phyloP scores from a whole-genome alignment of 2,797 vertebrate genomes.

The Coregonus sp. region DNA sequence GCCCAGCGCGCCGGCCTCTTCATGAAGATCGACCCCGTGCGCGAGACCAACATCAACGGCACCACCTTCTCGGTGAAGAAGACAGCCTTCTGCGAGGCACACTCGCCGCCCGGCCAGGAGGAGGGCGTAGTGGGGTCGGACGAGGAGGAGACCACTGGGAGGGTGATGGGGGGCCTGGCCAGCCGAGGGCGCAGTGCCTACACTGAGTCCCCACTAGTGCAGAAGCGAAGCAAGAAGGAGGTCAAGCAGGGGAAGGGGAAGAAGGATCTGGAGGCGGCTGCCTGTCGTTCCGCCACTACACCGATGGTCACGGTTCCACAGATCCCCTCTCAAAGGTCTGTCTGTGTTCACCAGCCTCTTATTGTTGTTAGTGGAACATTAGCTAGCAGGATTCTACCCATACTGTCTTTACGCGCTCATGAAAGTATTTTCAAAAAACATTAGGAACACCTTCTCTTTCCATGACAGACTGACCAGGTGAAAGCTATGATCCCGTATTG shows the following conservation, averaged over 20 bases:
- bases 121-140: conserved; percentile 59
- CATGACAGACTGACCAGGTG: too few relatives aligned
- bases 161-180: conserved; percentile 70
- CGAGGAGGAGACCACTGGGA: conserved; percentile 57
- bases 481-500: too few relatives aligned
- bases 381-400: not conserved
- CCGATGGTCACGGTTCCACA: conserved; percentile 80
- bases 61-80: conserved; percentile 88
- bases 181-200: conserved; percentile 74
- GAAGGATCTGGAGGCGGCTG: conserved; percentile 73
- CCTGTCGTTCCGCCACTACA: conserved; percentile 49
- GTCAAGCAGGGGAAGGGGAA: conserved; percentile 81
- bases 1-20: conserved; percentile 86
- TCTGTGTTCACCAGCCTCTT: not conserved
- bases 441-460: too few relatives aligned
- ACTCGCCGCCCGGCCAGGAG: conserved; percentile 73
- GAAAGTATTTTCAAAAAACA: too few relatives aligned
- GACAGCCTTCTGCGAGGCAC: conserved; percentile 84
- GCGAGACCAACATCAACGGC: conserved; percentile 84
- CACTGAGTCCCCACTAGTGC: conserved; percentile 65
- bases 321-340: conserved; percentile 84
- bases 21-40: conserved; percentile 89
- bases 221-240: conserved; percentile 80
- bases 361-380: not conserved
- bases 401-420: not conserved